Evolutionary conservation across 2,797 vertebrate species (phyloP), one percentile per base, ranked within the genome.

Genomic region (Lepus oiostolus): DNA sequence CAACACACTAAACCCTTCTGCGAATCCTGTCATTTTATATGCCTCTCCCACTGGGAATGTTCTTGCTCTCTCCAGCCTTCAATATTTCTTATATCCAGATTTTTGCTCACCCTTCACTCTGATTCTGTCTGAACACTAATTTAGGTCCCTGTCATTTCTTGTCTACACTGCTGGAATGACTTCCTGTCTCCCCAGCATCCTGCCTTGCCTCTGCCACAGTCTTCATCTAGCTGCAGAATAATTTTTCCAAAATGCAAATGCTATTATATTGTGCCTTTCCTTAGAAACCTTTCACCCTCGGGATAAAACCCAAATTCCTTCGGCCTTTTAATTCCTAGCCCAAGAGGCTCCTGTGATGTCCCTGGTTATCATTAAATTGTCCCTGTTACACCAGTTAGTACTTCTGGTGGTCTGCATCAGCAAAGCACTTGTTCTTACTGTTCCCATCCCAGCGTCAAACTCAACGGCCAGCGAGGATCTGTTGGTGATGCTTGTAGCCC

Each of bases 161-260:
- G 35, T 87, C n/a, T 68, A 22, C 30, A 72, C 38, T 58, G 28
- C 11, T 63, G 47, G 32, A 35, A 35, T 50, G 19, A 24, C 30
- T 88, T 58, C 47, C 62, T 26, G 5, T 60, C 68, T 68, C 16
- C 32, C 7, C 24, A 68, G 17, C 67, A 79, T 26, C 28, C 71
- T 72, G 84, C 16, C 52, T 79, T 68, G 14, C 1, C 28, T 0
- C 8, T 85, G 82, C 7, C n/a, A 7, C 26, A 52, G 35, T 91
- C 63, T 68, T 91, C 28, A 8, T 52, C 24, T 14, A n/a, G 28
- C 22, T 74, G 63, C 24, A 83, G 76, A 32, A 42, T 42, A 72
- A 35, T 72, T 91, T 72, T 86, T 42, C 80, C 71, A 65, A 80
- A 77, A 67, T 72, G 32, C 28, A 74, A 71, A 86, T 89, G 85